Base-by-base conservation (phyloP, 2,888 invertebrate species). In the Drosophila paracracens region DNA sequence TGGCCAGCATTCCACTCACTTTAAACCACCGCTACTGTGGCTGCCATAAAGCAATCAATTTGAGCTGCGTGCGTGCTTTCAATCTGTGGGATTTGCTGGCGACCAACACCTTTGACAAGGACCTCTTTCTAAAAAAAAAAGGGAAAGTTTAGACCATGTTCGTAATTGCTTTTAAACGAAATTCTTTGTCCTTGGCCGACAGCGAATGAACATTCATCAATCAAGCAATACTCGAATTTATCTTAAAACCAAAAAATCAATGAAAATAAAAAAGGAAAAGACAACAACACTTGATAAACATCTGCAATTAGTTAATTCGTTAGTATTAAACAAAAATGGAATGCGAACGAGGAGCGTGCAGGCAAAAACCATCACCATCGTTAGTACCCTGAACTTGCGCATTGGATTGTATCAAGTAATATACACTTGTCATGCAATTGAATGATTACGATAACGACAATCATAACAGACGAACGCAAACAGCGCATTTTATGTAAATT, bases 1-100 rank as follows among this genome's bases (percentile, higher is more conserved):
- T 80, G 68, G 51, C 21, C 66, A 35, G 67, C 69, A 70, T 73
- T 60, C 62, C 74, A 66, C 59, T 64, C 73, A 67, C 79, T 76
- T 76, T 73, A 56, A 77, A 67, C 43, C 53, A 43, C 1, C 13
- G 27, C 40, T n/a, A 43, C 65, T 58, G 52, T 67, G 65, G 38
- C 61, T 79, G 83, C 79, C 79, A 82, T 85, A 86, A 86, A 88
- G 88, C 85, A 85, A 85, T 85, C 86, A 85, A 85, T 85, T 85
- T 82, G 54, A 66, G 71, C 50, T 13, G 29, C 36, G 43, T 63
- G 63, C 71, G 46, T 35, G 35, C 63, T 6, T 56, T 63, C 78
- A 75, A 60, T 65, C 59, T 79, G 76, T n/a, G 72, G 76, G 65
- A 79, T 78, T 72, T 75, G 65, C 50, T 65, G 43, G 61, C 31